A percentile compares a stretch with the other conserved stretches of the same genome.
Conservation (phyloP, 2,797 vertebrate species). For the Mormyrops boulengeri region DNA sequence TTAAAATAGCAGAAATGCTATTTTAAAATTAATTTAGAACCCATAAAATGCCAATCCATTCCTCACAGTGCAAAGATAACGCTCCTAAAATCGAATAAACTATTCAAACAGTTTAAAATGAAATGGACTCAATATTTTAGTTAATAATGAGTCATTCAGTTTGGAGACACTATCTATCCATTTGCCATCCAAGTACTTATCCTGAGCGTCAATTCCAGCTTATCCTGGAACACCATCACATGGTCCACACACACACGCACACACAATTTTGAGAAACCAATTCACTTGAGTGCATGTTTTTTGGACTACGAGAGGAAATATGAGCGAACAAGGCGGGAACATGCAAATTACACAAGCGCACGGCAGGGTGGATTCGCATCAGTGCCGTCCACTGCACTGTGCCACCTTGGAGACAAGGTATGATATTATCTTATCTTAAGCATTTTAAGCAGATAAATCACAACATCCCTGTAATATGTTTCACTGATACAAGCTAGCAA, state of each 20-base stretch:
- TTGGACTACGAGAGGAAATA: neutral
- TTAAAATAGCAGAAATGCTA: neutral
- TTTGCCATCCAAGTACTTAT: neutral
- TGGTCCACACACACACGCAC: neutral
- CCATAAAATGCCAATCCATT: constrained; percentile 12
- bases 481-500: neutral
- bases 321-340: neutral
- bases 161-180: neutral
- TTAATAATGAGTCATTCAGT: neutral
- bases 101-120: neutral
- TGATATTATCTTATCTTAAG: neutral
- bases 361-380: neutral
- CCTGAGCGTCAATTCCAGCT: neutral
- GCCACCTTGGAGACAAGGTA: neutral
- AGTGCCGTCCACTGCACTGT: neutral
- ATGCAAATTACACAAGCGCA: neutral
- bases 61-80: neutral
- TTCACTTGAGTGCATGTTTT: neutral
- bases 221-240: neutral
- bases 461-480: neutral
- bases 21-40: neutral
- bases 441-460: neutral
- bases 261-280: neutral
- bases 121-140: neutral
- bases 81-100: neutral